These are phyloP conservation scores for Probaryconus sp. DNA, from an alignment of 1,140 invertebrate species.

Conservation along the genomic window DNA sequence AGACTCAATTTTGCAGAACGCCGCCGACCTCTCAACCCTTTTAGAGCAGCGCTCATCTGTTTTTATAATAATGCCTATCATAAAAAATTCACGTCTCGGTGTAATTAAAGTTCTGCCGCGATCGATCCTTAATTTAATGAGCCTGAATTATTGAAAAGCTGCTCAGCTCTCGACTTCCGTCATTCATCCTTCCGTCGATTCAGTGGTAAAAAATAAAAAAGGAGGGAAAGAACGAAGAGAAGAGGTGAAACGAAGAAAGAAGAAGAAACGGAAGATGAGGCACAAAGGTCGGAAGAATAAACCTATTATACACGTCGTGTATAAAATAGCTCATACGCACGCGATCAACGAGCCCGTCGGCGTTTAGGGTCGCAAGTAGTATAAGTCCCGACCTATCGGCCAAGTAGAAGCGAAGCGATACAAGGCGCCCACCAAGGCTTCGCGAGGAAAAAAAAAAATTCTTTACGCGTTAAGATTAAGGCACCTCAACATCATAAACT, in stretches of 20 bases:
- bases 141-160: slow-evolving; percentile 41
- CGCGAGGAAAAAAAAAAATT: slow-evolving; percentile 22
- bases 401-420: slow-evolving; percentile 69
- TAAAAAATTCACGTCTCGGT: slow-evolving; percentile 21
- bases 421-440: slow-evolving; percentile 50
- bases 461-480: no score
- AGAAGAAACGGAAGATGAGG: slow-evolving; percentile 50
- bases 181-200: slow-evolving; percentile 35
- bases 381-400: slow-evolving; percentile 63
- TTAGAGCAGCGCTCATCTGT: not conserved
- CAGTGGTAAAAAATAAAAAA: slow-evolving; percentile 26
- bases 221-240: slow-evolving; percentile 49
- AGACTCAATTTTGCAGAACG: slow-evolving; percentile 32
- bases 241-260: slow-evolving; percentile 33
- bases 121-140: slow-evolving; percentile 40
- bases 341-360: slow-evolving; percentile 55
- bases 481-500: no score
- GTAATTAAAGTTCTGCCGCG: slow-evolving; percentile 33
- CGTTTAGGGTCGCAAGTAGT: slow-evolving; percentile 66
- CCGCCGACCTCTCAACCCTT: slow-evolving; percentile 1
- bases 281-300: slow-evolving; percentile 50
- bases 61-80: not conserved
- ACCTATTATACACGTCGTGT: slow-evolving; percentile 39
- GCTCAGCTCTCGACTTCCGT: slow-evolving; percentile 26
- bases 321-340: slow-evolving; percentile 54